phyloP scores from a whole-genome alignment of 2,888 invertebrate genomes.

The Siphlonurus alternatus region DNA sequence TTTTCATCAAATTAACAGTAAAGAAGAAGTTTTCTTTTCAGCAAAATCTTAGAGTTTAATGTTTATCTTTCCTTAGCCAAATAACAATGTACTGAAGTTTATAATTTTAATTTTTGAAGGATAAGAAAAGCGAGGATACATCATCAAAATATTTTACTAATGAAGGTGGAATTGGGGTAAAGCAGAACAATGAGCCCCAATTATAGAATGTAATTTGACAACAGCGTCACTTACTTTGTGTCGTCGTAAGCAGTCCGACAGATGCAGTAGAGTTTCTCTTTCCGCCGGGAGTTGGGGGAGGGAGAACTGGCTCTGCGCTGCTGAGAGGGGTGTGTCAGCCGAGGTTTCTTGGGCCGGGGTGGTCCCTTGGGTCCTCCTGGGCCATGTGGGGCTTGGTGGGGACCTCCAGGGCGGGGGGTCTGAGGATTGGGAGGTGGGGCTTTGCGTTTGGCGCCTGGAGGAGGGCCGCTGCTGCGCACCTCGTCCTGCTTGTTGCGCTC shows the following conservation, averaged over 20 bases:
- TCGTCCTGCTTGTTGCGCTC: constrained; percentile 53
- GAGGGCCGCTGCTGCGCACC: constrained; percentile 35
- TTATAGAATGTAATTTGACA: no score
- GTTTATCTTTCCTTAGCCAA: no score
- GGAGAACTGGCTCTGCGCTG: constrained; percentile 4
- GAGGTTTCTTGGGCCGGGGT: constrained; percentile 25
- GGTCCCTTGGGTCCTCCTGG: constrained; percentile 19
- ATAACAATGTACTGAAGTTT: no score
- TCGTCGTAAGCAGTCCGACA: constrained; percentile 92
- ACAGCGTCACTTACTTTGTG: constrained; percentile 54
- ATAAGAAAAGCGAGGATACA: no score
- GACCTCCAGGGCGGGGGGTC: constrained; percentile 17
- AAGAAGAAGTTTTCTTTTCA: no score
- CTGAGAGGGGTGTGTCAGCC: constrained; percentile 6
- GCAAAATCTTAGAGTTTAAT: no score
- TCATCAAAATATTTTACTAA: no score
- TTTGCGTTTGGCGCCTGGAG: constrained; percentile 32
- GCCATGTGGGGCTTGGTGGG: constrained; percentile 18
- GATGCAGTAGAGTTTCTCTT: constrained; percentile 74
- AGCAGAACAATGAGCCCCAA: no score
- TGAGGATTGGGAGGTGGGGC: constrained; percentile 29
- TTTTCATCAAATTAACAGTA: no score
- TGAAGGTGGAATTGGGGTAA: no score
- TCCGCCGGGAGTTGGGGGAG: constrained; percentile 20
- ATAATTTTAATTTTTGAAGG: no score